Evolutionary conservation across 2,888 invertebrate genomes (phyloP).

Genomic region (Hipparchia semele): DNA sequence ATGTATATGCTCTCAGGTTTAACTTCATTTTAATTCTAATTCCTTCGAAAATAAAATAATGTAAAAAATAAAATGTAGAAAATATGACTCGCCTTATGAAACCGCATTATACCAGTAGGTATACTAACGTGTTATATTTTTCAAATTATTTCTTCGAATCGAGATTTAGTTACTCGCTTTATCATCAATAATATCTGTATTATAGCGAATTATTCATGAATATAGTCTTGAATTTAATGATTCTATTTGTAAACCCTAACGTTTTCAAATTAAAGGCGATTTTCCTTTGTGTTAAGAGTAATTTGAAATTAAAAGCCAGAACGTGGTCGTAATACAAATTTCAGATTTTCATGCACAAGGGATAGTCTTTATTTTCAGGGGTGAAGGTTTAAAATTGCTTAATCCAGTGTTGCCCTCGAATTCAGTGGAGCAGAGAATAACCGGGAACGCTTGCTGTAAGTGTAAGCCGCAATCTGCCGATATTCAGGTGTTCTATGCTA

Average conservation of each 20-base stretch:
- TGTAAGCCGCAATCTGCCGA: slow-evolving; percentile 76
- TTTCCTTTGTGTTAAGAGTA: slow-evolving; percentile 33
- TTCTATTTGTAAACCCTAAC: slow-evolving; percentile 27
- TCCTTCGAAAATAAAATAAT: no score
- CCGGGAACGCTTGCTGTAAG: slow-evolving; percentile 63
- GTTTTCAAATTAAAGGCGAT: slow-evolving; percentile 28
- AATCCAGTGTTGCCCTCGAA: slow-evolving; percentile 35
- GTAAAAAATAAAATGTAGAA: no score
- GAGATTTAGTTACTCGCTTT: slow-evolving; percentile 23
- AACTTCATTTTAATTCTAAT: no score
- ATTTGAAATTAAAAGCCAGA: slow-evolving; percentile 46
- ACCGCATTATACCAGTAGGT: background rate
- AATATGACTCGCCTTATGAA: background rate
- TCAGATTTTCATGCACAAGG: slow-evolving; percentile 30
- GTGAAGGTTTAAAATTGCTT: slow-evolving; percentile 45
- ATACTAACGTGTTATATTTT: background rate
- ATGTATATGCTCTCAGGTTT: no score
- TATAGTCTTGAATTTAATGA: slow-evolving; percentile 23
- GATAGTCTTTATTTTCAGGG: slow-evolving; percentile 37
- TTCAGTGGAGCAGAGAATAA: slow-evolving; percentile 53
- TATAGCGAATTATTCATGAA: slow-evolving; percentile 33
- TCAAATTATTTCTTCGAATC: slow-evolving; percentile 12
- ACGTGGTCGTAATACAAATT: slow-evolving; percentile 41
- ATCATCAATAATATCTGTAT: slow-evolving; percentile 37
- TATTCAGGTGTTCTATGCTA: slow-evolving; percentile 67